Conservation (phyloP, 1,140 invertebrate genomes). For the Drosophila pectinifera region DNA sequence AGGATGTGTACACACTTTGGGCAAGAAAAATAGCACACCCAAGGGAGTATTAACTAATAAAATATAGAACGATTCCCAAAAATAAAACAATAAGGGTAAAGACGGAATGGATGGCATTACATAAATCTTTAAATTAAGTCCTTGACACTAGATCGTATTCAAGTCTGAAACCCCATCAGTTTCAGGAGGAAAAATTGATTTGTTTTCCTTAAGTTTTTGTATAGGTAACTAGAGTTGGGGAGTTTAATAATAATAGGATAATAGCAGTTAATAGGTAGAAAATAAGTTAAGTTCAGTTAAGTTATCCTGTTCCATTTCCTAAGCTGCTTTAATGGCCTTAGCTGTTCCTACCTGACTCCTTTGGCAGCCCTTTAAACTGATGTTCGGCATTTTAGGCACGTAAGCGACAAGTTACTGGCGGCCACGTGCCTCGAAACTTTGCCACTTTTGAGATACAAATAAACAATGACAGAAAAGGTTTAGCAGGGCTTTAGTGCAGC, state of each 20-base stretch:
- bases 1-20: conserved; percentile 5
- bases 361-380: conserved; percentile 23
- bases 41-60: no score
- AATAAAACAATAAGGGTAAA: not conserved
- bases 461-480: conserved; percentile 18
- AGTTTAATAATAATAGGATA: no score
- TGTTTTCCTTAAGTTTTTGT: no score
- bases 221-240: no score
- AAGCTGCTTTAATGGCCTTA: not conserved
- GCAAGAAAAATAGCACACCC: not conserved
- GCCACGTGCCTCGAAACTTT: conserved; percentile 29
- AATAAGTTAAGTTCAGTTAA: no score
- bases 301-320: not conserved
- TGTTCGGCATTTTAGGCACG: conserved; percentile 23
- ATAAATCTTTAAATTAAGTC: no score
- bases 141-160: no score
- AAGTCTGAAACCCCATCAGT: no score
- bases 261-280: no score
- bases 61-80: no score
- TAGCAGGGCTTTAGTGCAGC: conserved; percentile 16
- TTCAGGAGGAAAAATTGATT: no score
- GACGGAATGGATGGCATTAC: no score
- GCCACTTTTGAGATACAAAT: conserved; percentile 13
- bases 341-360: not conserved
- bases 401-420: conserved; percentile 28